Base-by-base conservation (phyloP, 2,888 invertebrate genomes). In the Notodonta dromedarius region DNA sequence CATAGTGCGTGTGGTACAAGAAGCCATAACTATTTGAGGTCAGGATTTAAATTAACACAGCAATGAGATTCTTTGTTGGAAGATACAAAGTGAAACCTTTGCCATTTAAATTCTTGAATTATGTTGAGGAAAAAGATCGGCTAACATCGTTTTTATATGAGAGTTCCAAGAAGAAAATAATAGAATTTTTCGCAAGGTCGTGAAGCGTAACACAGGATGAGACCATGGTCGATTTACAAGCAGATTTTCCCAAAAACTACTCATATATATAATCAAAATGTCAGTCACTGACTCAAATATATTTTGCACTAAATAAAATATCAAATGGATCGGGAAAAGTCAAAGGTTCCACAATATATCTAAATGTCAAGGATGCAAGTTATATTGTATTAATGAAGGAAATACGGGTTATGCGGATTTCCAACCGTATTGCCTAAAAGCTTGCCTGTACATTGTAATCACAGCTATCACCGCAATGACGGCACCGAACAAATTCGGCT, bases 21-120 rank as follows among this genome's bases (percentile, higher is more conserved):
- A 68, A 65, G 70, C 67, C 59, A 65, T 62, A 79, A 74, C 76
- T 74, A 80, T 73, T 76, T 73, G 73, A 77, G 80, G 82, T 80
- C 83, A 76, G 70, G 60, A 72, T 24, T n/a, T 24, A 24, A 2
- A 71, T 66, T 73, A 68, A 60, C 60, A 12, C 64, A 56, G 60
- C 55, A 39, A 57, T 72, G 58, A 66, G 73, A 66, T 65, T 69
- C 63, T 58, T 46, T 46, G 46, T 46, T 61, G 13, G 24, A 42
- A 54, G 60, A 68, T 62, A 59, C 57, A 52, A 66, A 50, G 59
- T 7, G 51, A 16, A 11, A 50, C 16, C 9, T 50, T 16, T 50
- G 50, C 9, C n/a, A 5, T 50, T 48, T 5, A n/a, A 50, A 16
- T 16, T 50, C 60, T 61, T 54, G 62, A 32, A 57, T 56, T 57